Base-by-base conservation (phyloP, 1,140 invertebrate species). In the Caligus rogercresseyi region DNA sequence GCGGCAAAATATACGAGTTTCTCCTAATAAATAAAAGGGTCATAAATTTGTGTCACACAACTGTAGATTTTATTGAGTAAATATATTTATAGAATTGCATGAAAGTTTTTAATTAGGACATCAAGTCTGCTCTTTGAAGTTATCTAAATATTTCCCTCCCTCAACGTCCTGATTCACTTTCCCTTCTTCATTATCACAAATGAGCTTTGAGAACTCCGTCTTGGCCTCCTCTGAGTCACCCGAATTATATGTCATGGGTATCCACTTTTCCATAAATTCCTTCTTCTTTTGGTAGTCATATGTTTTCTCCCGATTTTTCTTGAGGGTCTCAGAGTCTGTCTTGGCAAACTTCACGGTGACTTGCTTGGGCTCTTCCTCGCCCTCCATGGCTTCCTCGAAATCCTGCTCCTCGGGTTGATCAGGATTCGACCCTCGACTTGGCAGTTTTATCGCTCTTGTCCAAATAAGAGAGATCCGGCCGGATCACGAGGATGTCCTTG, bases 301-400 rank as follows among this genome's bases (percentile, higher is more conserved):
- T 0, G 74, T 74, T 11, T 72, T 72, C 66, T 76, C 66, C 56
- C 73, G 63, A n/a, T 71, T 60, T 21, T 74, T 72, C 56, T 72
- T 73, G 14, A 70, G 69, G 54, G n/a, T 54, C 16, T 54, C 53
- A 13, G 69, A 69, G n/a, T 74, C 73, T 7, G 71, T 70, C 3
- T 71, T 68, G 18, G 71, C 70, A 67, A 75, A 74, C 54, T 72
- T 71, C 23, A 75, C 69, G 1, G 69, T 73, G 1, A 76, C 70
- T 15, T 69, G 69, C 52, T 72, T 71, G 1, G 71, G 70, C 54
- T 73, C 73, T 59, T 74, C 73, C n/a, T n/a, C n/a, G n/a, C n/a
- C n/a, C 13, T 62, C 69, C 61, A 72, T 71, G 64, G 72, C 70
- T 19, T 69, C 70, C 1, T 71, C 15, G 69, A 72, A 1, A 67